Conservation (phyloP, 2,888 invertebrate species). For the Noctua janthe region DNA sequence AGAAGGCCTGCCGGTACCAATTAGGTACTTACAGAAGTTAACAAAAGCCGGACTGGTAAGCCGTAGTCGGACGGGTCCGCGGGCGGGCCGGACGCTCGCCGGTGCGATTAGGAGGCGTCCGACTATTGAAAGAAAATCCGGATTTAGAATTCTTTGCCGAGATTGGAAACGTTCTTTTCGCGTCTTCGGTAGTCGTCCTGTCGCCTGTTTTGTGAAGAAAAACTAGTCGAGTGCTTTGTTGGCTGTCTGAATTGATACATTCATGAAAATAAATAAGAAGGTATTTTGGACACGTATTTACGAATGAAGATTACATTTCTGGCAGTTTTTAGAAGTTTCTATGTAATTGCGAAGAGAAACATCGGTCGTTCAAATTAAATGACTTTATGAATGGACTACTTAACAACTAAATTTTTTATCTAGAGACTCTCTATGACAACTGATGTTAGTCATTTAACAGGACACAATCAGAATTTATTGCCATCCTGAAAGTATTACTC, state of each 20-base stretch:
- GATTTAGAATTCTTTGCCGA: conserved; percentile 59
- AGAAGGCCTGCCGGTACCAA: conserved; percentile 44
- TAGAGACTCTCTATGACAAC: not conserved
- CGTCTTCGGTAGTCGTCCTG: conserved; percentile 29
- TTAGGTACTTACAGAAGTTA: conserved; percentile 62
- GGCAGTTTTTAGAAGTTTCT: not conserved
- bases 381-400: not conserved
- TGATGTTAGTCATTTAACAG: not conserved
- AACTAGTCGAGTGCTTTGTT: conserved; percentile 38
- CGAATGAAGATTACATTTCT: not conserved
- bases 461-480: not conserved
- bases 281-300: not conserved
- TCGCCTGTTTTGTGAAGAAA: conserved; percentile 48
- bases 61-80: conserved; percentile 31
- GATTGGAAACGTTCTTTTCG: conserved; percentile 60
- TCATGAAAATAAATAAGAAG: conserved; percentile 16
- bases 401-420: no score
- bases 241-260: conserved; percentile 27
- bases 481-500: not conserved
- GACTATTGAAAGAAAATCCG: conserved; percentile 65
- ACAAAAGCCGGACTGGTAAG: conserved; percentile 58
- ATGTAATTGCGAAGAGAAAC: not conserved
- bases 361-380: not conserved
- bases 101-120: conserved; percentile 50
- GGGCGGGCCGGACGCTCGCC: conserved; percentile 41